phyloP scores from a whole-genome alignment of 2,888 invertebrate genomes.

The Ferdinandea cuprea region DNA sequence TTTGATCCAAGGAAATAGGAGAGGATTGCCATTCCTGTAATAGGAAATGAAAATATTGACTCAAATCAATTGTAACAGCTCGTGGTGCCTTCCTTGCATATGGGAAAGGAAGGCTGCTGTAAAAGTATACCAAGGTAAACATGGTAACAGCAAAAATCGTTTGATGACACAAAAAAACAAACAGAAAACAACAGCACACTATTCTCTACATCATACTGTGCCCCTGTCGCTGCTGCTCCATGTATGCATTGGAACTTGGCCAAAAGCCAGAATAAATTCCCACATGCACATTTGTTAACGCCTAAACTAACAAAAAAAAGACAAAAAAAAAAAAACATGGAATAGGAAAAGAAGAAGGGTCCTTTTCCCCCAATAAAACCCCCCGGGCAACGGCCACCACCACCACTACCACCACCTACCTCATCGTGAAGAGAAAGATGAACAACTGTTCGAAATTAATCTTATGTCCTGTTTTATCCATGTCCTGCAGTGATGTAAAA shows the following conservation, averaged over 20 bases:
- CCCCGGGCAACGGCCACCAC: not conserved
- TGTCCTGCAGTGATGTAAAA: conserved; percentile 74
- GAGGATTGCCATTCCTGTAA: conserved; percentile 63
- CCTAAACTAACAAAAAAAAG: conserved; percentile 55
- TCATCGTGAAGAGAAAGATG: conserved; percentile 69
- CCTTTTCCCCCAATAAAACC: conserved; percentile 5
- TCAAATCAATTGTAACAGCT: conserved; percentile 70
- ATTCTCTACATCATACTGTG: conserved; percentile 17
- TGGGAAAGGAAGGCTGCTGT: not conserved
- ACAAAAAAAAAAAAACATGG: no score
- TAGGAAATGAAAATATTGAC: conserved; percentile 72
- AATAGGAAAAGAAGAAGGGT: conserved; percentile 2
- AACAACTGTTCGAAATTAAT: conserved; percentile 74
- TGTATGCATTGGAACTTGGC: conserved; percentile 64
- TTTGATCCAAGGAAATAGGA: conserved; percentile 48
- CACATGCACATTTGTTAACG: conserved; percentile 74
- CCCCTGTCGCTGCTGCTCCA: not conserved
- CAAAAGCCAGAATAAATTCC: conserved; percentile 72
- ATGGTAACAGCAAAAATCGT: conserved; percentile 60
- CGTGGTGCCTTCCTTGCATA: not conserved
- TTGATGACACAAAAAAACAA: conserved; percentile 45
- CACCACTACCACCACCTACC: no score
- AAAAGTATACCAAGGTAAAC: conserved; percentile 62
- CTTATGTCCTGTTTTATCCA: conserved; percentile 74
- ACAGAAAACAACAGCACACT: conserved; percentile 4